A percentile compares a stretch with the other conserved stretches of the same genome.
phyloP scores from a whole-genome alignment of 53 echinoderm and acorn worm species.

The Apostichopus leukothele region DNA sequence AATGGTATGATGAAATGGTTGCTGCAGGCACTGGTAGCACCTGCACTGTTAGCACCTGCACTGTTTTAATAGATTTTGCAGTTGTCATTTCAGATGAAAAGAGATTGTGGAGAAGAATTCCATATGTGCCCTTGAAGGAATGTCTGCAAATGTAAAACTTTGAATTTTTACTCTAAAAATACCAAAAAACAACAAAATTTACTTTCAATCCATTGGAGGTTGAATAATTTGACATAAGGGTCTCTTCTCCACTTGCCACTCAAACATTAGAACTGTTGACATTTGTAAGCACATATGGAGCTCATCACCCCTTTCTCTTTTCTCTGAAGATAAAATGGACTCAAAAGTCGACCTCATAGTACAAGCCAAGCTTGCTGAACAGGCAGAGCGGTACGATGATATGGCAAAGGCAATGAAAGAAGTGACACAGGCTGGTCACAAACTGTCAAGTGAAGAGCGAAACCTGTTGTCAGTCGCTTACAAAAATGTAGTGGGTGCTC shows the following conservation, averaged over 20 bases:
- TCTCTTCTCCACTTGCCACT: conserved; percentile 46
- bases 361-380: conserved; percentile 91
- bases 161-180: neutral
- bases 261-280: conserved; percentile 9
- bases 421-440: conserved; percentile 63
- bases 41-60: neutral
- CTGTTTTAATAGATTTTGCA: conserved; percentile 8
- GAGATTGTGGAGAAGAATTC: conserved; percentile 56
- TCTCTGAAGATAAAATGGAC: conserved; percentile 31
- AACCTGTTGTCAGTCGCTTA: conserved; percentile 98
- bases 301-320: conserved; percentile 43
- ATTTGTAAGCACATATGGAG: conserved; percentile 45
- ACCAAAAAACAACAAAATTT: neutral
- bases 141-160: neutral
- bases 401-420: conserved; percentile 91
- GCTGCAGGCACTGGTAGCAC: no score
- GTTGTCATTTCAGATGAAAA: conserved; percentile 42
- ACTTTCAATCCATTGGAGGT: neutral
- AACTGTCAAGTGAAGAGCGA: conserved; percentile 84
- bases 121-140: conserved; percentile 44
- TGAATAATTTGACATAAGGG: conserved; percentile 13
- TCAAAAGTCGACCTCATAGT: conserved; percentile 51
- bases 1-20: no score
- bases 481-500: conserved; percentile 99
- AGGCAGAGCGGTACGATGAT: conserved; percentile 99